These are phyloP conservation scores for Pedionomus torquatus DNA, from an alignment of 2,113 vertebrate genomes.

Conservation along the genomic window DNA sequence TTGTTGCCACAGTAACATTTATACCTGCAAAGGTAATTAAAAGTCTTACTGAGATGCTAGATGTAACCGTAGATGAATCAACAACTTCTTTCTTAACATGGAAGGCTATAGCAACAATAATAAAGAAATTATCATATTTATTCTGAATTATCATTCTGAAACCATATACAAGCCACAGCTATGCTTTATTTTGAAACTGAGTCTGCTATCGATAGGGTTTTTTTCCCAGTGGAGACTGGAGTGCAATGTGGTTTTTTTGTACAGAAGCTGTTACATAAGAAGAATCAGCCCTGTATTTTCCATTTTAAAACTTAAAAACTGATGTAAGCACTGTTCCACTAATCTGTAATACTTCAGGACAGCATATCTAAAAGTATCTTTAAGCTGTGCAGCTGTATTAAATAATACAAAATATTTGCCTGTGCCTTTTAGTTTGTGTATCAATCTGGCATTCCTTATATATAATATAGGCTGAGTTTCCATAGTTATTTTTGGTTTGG, in stretches of 20 bases:
- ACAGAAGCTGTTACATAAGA: background rate
- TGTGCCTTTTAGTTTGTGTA: background rate
- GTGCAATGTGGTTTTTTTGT: background rate
- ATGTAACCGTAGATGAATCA: background rate
- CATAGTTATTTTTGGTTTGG: background rate
- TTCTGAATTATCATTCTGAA: background rate
- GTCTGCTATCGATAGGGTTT: background rate
- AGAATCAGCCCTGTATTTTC: background rate
- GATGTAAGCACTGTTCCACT: background rate
- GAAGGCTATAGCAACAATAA: background rate
- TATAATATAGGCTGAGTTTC: background rate
- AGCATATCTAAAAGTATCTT: background rate
- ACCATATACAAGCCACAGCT: background rate
- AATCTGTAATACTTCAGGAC: background rate
- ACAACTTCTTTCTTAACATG: background rate
- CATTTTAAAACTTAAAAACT: background rate
- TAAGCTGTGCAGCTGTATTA: background rate
- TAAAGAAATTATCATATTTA: background rate
- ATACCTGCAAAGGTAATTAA: background rate
- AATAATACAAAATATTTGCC: background rate
- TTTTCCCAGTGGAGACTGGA: background rate
- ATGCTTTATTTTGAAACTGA: background rate
- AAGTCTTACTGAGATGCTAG: background rate
- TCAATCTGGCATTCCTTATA: background rate
- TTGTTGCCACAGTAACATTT: background rate